phyloP scores from a whole-genome alignment of 2,797 vertebrate genomes.

The Diplodus sargus region DNA sequence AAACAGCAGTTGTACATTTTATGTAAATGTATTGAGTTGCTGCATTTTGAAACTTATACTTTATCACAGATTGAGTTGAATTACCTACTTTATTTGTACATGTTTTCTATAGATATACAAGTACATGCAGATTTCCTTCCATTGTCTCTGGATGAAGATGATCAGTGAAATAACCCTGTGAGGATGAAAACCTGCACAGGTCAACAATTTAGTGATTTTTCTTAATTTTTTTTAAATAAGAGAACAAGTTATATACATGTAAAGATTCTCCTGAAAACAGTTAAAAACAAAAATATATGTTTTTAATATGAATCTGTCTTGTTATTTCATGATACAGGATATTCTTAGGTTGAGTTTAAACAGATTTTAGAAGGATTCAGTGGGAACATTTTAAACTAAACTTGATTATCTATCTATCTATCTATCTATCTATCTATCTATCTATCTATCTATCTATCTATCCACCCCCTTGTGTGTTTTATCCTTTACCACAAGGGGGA shows the following conservation, averaged over 20 bases:
- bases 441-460: too few relatives aligned
- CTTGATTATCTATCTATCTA: too few relatives aligned
- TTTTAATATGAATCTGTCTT: not conserved
- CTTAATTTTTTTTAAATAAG: not conserved
- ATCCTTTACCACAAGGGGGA: conserved; percentile 66
- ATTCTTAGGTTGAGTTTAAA: not conserved
- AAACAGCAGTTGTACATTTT: conserved; percentile 15
- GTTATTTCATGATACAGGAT: not conserved
- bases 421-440: too few relatives aligned
- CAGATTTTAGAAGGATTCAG: not conserved
- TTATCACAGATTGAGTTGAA: conserved; percentile 9
- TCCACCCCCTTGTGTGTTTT: not conserved
- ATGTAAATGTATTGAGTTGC: conserved; percentile 6
- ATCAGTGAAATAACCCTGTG: not conserved
- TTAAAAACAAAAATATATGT: conserved; percentile 2
- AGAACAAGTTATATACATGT: conserved; percentile 1
- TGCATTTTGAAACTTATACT: not conserved
- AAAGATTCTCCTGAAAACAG: not conserved
- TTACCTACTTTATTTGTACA: conserved; percentile 2
- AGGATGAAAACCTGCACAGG: conserved; percentile 2
- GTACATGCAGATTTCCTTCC: not conserved
- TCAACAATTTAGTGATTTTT: not conserved
- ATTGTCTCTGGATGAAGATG: not conserved
- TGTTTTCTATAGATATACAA: not conserved
- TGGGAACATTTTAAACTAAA: too few relatives aligned